A percentile compares a stretch with the other conserved stretches of the same genome.
phyloP scores from a whole-genome alignment of 2,113 vertebrate genomes.

The Ctenomys sociabilis region DNA sequence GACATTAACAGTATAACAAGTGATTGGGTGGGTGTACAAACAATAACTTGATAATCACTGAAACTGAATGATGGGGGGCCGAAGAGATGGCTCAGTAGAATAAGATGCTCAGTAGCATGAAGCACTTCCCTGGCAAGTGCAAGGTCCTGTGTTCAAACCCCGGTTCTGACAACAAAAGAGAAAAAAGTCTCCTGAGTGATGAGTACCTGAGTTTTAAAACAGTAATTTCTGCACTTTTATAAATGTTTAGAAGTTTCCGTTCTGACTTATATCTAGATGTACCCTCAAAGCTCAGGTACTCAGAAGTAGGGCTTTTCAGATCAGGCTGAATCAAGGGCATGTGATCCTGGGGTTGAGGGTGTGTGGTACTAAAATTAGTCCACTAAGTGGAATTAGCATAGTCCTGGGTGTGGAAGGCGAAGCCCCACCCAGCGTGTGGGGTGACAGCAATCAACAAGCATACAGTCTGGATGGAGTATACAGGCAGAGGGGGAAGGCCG shows the following conservation, averaged over 20 bases:
- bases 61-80: too few relatives aligned
- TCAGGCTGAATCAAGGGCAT: neutral
- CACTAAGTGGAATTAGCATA: neutral
- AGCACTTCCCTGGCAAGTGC: too few relatives aligned
- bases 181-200: too few relatives aligned
- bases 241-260: too few relatives aligned
- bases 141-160: too few relatives aligned
- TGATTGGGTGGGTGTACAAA: neutral
- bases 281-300: neutral
- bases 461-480: neutral
- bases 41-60: neutral
- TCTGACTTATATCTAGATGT: neutral
- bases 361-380: neutral
- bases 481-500: neutral
- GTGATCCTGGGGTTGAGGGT: neutral
- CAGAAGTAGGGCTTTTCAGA: neutral
- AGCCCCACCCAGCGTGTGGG: neutral
- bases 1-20: neutral
- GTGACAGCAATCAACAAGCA: neutral
- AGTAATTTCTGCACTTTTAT: neutral
- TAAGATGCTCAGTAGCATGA: too few relatives aligned
- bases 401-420: neutral
- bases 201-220: neutral
- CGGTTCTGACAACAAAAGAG: too few relatives aligned
- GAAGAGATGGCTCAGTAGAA: too few relatives aligned